Percentiles rank a stretch among this genome's conserved stretches.
These are phyloP conservation scores for Manacus vitellinus DNA, from an alignment of 2,113 vertebrate genomes.

Conservation along the genomic window DNA sequence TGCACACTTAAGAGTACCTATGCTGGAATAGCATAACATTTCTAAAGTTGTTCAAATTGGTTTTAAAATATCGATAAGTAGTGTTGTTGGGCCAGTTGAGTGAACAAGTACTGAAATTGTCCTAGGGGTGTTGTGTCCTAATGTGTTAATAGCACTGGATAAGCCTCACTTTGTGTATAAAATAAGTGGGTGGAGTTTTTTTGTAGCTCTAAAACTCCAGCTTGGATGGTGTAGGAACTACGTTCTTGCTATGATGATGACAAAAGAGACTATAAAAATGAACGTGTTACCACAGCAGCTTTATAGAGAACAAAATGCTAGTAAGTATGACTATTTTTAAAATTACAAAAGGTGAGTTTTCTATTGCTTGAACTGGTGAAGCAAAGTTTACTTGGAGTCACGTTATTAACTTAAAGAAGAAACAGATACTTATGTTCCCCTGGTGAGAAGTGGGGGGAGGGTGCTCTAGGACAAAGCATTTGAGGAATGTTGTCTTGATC, in stretches of 20 bases:
- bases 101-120: not conserved
- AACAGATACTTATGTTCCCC: not conserved
- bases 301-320: not conserved
- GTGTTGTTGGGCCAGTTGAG: not conserved
- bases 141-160: not conserved
- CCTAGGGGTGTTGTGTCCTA: not conserved
- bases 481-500: slow-evolving; percentile 1
- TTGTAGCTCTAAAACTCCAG: not conserved
- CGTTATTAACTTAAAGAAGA: not conserved
- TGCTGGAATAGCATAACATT: not conserved
- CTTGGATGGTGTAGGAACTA: not conserved
- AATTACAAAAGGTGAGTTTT: not conserved
- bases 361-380: not conserved
- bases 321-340: not conserved
- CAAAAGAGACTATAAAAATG: not conserved
- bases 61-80: not conserved
- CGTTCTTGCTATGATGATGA: not conserved
- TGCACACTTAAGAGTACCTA: not conserved
- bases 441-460: not conserved
- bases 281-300: not conserved
- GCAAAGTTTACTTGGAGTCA: not conserved
- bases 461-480: not conserved
- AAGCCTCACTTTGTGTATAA: not conserved
- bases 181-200: not conserved
- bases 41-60: not conserved